These are phyloP conservation scores for Ecliptopera silaceata DNA, from an alignment of 2,888 invertebrate species.

Conservation along the genomic window DNA sequence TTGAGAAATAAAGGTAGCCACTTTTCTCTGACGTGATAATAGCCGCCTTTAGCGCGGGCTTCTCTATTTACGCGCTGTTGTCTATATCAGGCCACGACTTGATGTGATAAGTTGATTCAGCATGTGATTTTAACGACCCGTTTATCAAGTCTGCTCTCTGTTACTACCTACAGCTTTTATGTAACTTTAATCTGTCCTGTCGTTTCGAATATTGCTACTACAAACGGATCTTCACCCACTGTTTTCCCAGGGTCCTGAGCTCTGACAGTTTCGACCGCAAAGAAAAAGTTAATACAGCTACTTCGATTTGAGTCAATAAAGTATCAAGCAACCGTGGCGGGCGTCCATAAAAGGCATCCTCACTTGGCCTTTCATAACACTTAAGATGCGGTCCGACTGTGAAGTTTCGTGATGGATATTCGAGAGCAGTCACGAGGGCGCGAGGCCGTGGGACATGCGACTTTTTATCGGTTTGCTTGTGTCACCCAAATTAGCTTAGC, in stretches of 20 bases:
- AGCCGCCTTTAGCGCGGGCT: slow-evolving; percentile 53
- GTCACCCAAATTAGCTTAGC: slow-evolving; percentile 6
- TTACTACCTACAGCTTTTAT: neutral
- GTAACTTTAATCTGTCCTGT: neutral
- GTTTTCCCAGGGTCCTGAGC: neutral
- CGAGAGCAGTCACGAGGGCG: slow-evolving; percentile 71
- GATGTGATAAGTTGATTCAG: slow-evolving; percentile 15
- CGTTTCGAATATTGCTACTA: neutral
- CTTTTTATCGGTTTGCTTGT: slow-evolving; percentile 46
- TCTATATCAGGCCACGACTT: slow-evolving; percentile 16
- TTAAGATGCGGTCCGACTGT: slow-evolving; percentile 71
- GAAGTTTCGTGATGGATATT: slow-evolving; percentile 72
- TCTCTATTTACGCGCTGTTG: slow-evolving; percentile 64
- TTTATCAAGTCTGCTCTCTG: neutral
- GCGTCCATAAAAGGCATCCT: slow-evolving; percentile 66
- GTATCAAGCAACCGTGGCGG: slow-evolving; percentile 34
- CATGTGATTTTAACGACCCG: neutral
- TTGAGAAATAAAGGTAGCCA: slow-evolving; percentile 72
- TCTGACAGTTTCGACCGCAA: slow-evolving; percentile 1
- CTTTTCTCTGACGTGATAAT: slow-evolving; percentile 68
- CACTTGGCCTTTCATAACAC: slow-evolving; percentile 77
- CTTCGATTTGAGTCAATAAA: slow-evolving; percentile 26
- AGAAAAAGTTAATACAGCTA: slow-evolving; percentile 8
- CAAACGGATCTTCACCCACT: neutral
- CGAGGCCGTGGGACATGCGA: slow-evolving; percentile 59